phyloP scores from a whole-genome alignment of 2,888 invertebrate species.

The Eupithecia centaureata region DNA sequence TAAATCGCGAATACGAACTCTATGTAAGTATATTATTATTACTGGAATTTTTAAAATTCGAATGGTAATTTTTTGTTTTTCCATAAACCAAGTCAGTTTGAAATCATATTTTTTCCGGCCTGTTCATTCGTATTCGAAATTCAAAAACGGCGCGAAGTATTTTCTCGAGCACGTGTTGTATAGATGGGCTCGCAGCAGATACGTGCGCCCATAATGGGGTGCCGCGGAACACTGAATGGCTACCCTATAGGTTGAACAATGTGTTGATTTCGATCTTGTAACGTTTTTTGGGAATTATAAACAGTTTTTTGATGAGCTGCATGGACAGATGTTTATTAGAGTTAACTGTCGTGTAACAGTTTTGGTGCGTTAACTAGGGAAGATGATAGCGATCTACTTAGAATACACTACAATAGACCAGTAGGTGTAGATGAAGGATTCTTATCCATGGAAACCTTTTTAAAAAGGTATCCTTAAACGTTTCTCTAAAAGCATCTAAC shows the following conservation, averaged over 20 bases:
- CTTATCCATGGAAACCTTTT: background rate
- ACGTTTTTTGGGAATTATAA: conserved; percentile 34
- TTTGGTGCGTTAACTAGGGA: background rate
- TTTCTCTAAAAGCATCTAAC: background rate
- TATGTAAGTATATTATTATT: too few species aligned
- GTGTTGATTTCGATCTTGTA: conserved; percentile 31
- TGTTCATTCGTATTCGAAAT: conserved; percentile 9
- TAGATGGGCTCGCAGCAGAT: conserved; percentile 29
- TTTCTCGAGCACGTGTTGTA: conserved; percentile 38
- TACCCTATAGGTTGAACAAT: conserved; percentile 42
- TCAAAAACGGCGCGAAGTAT: conserved; percentile 39
- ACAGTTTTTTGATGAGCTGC: conserved; percentile 20
- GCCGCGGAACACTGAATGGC: conserved; percentile 58
- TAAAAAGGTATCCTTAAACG: background rate
- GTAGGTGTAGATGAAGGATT: too few species aligned
- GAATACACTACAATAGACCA: too few species aligned
- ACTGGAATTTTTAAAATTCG: background rate
- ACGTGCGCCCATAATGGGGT: conserved; percentile 53
- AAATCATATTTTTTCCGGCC: background rate
- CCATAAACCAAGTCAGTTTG: background rate
- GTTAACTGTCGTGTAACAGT: conserved; percentile 4
- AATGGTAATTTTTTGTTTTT: background rate
- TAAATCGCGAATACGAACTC: background rate
- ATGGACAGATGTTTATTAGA: conserved; percentile 15
- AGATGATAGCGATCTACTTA: background rate